Base-by-base conservation (phyloP, 2,113 vertebrate genomes). In the Peromyscus leucopus region DNA sequence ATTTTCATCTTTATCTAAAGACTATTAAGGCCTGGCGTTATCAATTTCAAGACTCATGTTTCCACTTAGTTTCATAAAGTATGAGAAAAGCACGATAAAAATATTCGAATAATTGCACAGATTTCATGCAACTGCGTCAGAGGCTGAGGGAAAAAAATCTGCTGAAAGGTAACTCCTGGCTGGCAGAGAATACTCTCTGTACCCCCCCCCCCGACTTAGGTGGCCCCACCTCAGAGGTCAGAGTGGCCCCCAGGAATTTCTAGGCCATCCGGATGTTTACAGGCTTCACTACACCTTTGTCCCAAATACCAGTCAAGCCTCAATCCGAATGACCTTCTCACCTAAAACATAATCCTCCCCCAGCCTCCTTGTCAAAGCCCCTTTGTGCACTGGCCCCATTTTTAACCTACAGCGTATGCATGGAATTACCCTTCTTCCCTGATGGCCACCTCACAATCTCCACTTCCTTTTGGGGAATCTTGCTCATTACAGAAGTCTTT, bases 1-100 rank as follows among this genome's bases (percentile, higher is more conserved):
- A 94, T 86, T 94, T 78, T 88, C 26, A 78, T 63, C 85, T 55
- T 92, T n/a, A 78, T 74, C 85, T 89, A 96, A 65, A 76, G 95
- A 79, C 82, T 11, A 91, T 28, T 46, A 91, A 89, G 80, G 78
- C 57, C 36, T 78, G 36, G 9, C 46, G 36, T 46, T 86, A 75
- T 91, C 96, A 21, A 33, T 39, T 57, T 91, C 86, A 83, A 93
- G 59, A 74, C 42, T 51, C 55, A 5, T 75, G 93, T 92, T 92
- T 86, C 92, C n/a, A 63, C 28, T 83, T 59, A 69, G 57, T 48
- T 76, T 90, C 82, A 91, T 74, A 86, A 97, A 89, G 46, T 48
- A 4, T 39, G 51, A 93, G 65, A 67, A 59, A 83, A 85, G 55
- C 26, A 46, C 57, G 69, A 91, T 92, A 57, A 95, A 91, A 65